Base-by-base conservation (phyloP, 2,888 invertebrate species). In the Polia nebulosa region DNA sequence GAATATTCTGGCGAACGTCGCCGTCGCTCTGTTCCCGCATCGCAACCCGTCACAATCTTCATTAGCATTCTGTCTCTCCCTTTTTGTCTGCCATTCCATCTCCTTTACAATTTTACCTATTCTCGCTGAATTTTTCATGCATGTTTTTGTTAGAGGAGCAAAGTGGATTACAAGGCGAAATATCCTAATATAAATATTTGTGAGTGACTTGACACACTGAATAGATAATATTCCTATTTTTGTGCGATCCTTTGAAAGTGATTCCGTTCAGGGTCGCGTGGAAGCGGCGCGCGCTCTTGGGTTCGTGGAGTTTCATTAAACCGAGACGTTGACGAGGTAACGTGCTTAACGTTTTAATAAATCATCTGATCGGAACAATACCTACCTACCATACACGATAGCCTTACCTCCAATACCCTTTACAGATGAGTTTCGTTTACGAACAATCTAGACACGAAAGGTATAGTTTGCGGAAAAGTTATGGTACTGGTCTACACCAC, bases 61-160 rank as follows among this genome's bases (percentile, higher is more conserved):
- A 87, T 89, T 89, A 88, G 78, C 82, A 84, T 87, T 85, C 82
- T 78, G 77, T 76, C 78, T 78, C 68, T 82, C 77, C 75, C 52
- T 84, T 78, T 84, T 77, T 80, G 77, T 73, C 78, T 78, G 59
- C 75, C 81, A 69, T 82, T 77, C 68, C 72, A 63, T 76, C 78
- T 75, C 72, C 56, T 77, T 74, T 75, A 80, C 77, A 79, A 80
- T 76, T 77, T 80, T 74, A 78, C 69, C 59, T 53, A 64, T 58
- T 67, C 47, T 34, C 65, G 15, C 67, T 82, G 79, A 76, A 78
- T 81, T 81, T 78, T 83, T 78, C 71, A 80, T 71, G 80, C 62
- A 73, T 67, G 65, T 76, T 79, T 85, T 78, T 81, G 58, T 75
- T 69, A 62, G 39, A 66, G 11, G 57, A 62, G 51, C 45, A 81